phyloP scores from a whole-genome alignment of 2,888 invertebrate genomes.

The Caenorhabditis wallacei region DNA sequence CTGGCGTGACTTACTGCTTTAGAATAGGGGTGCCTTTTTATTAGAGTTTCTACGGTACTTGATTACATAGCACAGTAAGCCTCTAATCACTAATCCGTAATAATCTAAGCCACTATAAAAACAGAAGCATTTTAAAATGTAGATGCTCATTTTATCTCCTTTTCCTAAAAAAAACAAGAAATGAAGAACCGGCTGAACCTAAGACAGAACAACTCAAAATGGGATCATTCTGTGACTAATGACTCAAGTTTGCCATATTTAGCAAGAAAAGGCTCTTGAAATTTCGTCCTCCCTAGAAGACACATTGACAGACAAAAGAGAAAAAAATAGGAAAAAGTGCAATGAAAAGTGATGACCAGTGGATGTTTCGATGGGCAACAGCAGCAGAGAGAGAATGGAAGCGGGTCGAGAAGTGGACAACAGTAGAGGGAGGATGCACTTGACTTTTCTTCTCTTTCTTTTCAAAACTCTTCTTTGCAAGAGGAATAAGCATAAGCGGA shows the following conservation, averaged over 20 bases:
- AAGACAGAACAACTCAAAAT: neutral
- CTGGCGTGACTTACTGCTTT: too few species aligned
- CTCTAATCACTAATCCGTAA: too few species aligned
- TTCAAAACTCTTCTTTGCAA: slow-evolving; percentile 17
- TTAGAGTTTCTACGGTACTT: too few species aligned
- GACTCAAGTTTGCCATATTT: slow-evolving; percentile 12
- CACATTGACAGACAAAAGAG: neutral
- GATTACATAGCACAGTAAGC: too few species aligned
- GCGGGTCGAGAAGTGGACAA: slow-evolving; percentile 46
- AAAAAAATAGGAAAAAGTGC: slow-evolving; percentile 14
- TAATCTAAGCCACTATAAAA: too few species aligned
- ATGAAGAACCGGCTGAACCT: neutral
- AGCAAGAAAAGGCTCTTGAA: slow-evolving; percentile 18
- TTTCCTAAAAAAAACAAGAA: too few species aligned
- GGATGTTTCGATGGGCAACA: slow-evolving; percentile 29
- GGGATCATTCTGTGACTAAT: neutral
- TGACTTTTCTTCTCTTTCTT: slow-evolving; percentile 33
- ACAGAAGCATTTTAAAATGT: too few species aligned
- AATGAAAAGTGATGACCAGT: slow-evolving; percentile 32
- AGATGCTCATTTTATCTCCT: too few species aligned
- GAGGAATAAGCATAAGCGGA: slow-evolving; percentile 37
- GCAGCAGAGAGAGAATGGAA: neutral
- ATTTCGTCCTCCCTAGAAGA: slow-evolving; percentile 7
- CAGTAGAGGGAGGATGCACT: slow-evolving; percentile 32
- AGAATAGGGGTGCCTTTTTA: too few species aligned